These are phyloP conservation scores for Helicolenus hilgendorfi DNA, from an alignment of 2,797 vertebrate species.

Conservation along the genomic window DNA sequence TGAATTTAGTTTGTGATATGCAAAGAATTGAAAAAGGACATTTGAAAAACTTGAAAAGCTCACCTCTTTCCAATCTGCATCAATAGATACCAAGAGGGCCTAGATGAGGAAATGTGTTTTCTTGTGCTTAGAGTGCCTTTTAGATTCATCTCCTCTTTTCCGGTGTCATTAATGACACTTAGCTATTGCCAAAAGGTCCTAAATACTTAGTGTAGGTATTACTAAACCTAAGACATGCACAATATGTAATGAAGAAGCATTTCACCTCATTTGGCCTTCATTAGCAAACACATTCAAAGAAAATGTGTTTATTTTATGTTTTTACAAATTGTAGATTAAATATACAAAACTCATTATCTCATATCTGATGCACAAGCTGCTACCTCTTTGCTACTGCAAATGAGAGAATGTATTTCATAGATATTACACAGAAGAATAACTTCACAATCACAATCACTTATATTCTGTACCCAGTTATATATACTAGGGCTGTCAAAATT, in stretches of 20 bases:
- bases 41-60: not conserved
- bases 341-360: constrained; percentile 7
- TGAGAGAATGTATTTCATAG: not conserved
- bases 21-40: not conserved
- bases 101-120: not conserved
- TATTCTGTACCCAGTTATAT: not conserved
- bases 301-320: not conserved
- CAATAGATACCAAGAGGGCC: not conserved
- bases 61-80: not conserved
- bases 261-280: not conserved
- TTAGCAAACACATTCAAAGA: not conserved
- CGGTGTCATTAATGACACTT: not conserved
- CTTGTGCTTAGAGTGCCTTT: not conserved
- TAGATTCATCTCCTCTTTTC: not conserved
- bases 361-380: not conserved
- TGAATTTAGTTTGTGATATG: not conserved
- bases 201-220: not conserved
- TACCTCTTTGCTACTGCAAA: not conserved
- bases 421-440: not conserved
- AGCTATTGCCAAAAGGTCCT: not conserved
- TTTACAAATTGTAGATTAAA: constrained; percentile 1
- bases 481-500: not conserved
- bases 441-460: not conserved
- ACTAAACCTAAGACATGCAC: not conserved
- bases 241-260: not conserved